phyloP scores from a whole-genome alignment of 2,797 vertebrate species.

The Propithecus perrieri region DNA sequence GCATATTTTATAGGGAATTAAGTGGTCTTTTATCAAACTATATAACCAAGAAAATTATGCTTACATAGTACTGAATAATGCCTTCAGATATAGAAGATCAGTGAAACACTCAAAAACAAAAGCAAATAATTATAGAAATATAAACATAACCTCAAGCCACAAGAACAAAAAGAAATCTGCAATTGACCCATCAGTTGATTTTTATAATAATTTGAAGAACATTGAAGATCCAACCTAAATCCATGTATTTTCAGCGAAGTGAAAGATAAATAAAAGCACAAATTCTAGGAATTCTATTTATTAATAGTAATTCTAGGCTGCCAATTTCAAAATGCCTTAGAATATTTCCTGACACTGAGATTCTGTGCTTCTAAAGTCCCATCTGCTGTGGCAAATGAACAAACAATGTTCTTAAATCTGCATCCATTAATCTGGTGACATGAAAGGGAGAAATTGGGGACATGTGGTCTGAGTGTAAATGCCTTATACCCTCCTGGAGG shows the following conservation, averaged over 20 bases:
- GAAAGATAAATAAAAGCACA: not conserved
- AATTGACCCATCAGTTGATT: not conserved
- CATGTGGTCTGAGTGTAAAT: not conserved
- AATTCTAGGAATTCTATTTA: not conserved
- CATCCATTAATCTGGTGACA: not conserved
- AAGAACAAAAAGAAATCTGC: not conserved
- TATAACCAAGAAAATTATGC: not conserved
- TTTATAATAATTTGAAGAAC: not conserved
- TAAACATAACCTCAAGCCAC: not conserved
- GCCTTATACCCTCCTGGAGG: not conserved
- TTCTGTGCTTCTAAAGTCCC: not conserved
- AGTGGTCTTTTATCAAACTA: not conserved
- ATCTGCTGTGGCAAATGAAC: not conserved
- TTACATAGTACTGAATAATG: not conserved
- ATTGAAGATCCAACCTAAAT: not conserved
- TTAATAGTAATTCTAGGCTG: not conserved
- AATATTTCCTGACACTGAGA: not conserved
- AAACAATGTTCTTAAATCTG: not conserved
- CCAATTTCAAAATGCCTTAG: not conserved
- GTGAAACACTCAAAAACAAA: not conserved
- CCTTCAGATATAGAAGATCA: not conserved
- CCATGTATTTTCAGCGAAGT: not conserved
- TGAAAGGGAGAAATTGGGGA: not conserved
- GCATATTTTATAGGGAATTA: not conserved
- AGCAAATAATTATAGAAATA: not conserved